Conservation (phyloP, 2,113 vertebrate genomes). For the Lucifuga dentata region DNA sequence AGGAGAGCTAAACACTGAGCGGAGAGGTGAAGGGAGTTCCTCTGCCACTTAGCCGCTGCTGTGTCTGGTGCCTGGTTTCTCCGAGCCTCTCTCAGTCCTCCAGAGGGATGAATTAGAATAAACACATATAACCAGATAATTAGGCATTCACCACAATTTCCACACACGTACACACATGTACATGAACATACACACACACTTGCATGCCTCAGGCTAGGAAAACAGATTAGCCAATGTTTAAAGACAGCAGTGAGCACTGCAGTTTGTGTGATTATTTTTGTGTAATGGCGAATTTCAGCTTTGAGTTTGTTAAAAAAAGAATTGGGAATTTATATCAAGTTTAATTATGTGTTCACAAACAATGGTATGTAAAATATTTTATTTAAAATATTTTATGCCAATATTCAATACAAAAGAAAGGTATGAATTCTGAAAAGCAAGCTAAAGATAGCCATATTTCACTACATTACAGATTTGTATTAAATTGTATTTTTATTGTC, state of each 20-base stretch:
- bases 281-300: slow-evolving; percentile 41
- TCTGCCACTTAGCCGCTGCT: slow-evolving; percentile 66
- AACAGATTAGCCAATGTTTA: slow-evolving; percentile 74
- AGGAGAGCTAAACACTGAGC: slow-evolving; percentile 41
- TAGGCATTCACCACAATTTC: slow-evolving; percentile 72
- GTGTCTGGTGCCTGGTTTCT: slow-evolving; percentile 62
- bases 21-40: slow-evolving; percentile 64
- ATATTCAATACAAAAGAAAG: too few relatives aligned
- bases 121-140: slow-evolving; percentile 85
- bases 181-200: background rate
- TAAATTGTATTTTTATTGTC: background rate
- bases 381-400: too few relatives aligned
- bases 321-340: slow-evolving; percentile 14
- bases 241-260: slow-evolving; percentile 58
- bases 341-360: background rate
- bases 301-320: slow-evolving; percentile 11
- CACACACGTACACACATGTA: slow-evolving; percentile 25
- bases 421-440: slow-evolving; percentile 19
- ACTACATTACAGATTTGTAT: slow-evolving; percentile 26
- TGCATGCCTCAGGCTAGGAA: slow-evolving; percentile 55
- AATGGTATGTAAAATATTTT: background rate
- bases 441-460: slow-evolving; percentile 23
- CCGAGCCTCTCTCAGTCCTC: slow-evolving; percentile 61
- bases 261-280: slow-evolving; percentile 57
- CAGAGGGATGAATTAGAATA: slow-evolving; percentile 79